A percentile compares a stretch with the other conserved stretches of the same genome.
phyloP scores from a whole-genome alignment of 2,888 invertebrate species.

The Formica aserva region DNA sequence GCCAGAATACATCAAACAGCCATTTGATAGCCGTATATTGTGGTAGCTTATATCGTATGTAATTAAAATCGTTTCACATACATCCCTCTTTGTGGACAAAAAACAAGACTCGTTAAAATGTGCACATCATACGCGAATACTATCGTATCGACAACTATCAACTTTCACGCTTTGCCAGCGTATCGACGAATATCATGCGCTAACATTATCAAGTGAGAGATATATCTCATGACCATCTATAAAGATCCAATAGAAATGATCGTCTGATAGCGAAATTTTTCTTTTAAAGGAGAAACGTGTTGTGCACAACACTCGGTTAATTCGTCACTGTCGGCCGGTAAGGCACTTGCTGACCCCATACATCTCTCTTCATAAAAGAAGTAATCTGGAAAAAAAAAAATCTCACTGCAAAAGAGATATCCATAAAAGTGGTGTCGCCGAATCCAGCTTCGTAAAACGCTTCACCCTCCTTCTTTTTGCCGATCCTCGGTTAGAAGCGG shows the following conservation, averaged over 20 bases:
- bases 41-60: neutral
- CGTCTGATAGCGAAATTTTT: conserved; percentile 28
- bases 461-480: conserved; percentile 23
- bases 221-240: conserved; percentile 10
- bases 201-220: conserved; percentile 27
- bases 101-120: conserved; percentile 27
- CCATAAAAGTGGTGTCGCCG: conserved; percentile 44
- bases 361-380: conserved; percentile 49
- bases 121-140: neutral
- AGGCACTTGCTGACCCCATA: conserved; percentile 43
- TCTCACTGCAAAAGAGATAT: conserved; percentile 50
- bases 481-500: conserved; percentile 23
- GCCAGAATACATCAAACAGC: conserved; percentile 14
- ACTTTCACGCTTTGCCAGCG: neutral
- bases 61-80: conserved; percentile 35
- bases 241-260: conserved; percentile 32
- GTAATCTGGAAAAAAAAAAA: conserved; percentile 34
- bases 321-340: conserved; percentile 48
- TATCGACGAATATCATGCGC: conserved; percentile 19
- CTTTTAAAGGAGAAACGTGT: neutral
- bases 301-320: conserved; percentile 35
- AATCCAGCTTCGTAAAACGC: conserved; percentile 25
- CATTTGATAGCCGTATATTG: neutral
- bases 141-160: neutral
- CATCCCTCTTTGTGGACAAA: neutral